Evolutionary conservation across 2,113 vertebrate species (phyloP), one percentile per base, ranked within the genome.

Genomic region (Cyanocitta stelleri): DNA sequence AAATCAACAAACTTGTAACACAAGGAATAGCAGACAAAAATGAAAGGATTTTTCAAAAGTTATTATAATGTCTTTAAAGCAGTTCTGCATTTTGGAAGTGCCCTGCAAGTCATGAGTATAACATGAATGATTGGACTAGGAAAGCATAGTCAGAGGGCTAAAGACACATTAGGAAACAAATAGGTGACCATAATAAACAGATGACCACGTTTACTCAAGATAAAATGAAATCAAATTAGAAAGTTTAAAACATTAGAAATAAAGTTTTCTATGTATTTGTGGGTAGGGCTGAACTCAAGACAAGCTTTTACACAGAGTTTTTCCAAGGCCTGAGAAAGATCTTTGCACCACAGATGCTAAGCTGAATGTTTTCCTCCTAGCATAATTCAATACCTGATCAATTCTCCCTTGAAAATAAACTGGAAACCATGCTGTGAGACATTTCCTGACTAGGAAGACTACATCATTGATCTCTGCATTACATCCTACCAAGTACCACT

Each of bases 401-500:
- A 29, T 54, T 76, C 11, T 87, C 49, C 32, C 62, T 58, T 82
- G 54, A 64, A 93, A 90, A 93, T 33, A 74, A 93, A 72, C 15
- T 54, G 37, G 37, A 49, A 82, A 62, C 13, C 69, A 43, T 10
- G 16, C 16, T 39, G 43, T 72, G 69, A 48, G 22, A 48, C 7
- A 51, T 21, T 39, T 63, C 43, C 32, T 89, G 33, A 68, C 23
- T 30, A 21, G 5, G 39, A 20, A 61, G 11, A 55, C 16, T 48
- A 44, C 19, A 61, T 33, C 88, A 89, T 22, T 0, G 0, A 78
- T 64, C 20, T 63, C 44, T 79, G 37, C 9, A 23, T 44, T 64
- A 44, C 26, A 64, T 33, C 32, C 49, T 56, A 22, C 10, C 41
- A 52, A 72, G 69, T 43, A 68, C 11, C 44, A 56, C 39, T 75